A percentile compares a stretch with the other conserved stretches of the same genome.
phyloP scores from a whole-genome alignment of 2,888 invertebrate genomes.

The Cryptocephalus moraei region DNA sequence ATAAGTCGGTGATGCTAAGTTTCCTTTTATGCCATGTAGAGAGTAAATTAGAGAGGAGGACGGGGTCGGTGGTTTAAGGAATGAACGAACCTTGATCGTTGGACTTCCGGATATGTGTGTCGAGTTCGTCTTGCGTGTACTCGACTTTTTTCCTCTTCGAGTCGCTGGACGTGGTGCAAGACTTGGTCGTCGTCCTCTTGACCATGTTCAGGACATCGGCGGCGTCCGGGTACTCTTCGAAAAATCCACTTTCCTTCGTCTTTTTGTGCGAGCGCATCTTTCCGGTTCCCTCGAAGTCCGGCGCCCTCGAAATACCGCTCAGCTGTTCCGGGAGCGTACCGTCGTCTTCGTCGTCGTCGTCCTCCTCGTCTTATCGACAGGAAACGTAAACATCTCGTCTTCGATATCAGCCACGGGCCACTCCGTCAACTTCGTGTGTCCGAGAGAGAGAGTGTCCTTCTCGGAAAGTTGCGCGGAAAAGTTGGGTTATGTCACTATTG shows the following conservation, averaged over 20 bases:
- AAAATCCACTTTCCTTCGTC: conserved; percentile 70
- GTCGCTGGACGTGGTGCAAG: conserved; percentile 32
- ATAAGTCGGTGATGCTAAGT: too few species aligned
- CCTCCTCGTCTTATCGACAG: too few species aligned
- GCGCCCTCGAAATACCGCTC: neutral
- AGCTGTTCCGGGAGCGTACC: too few species aligned
- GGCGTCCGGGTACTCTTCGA: conserved; percentile 63
- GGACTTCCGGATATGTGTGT: conserved; percentile 22
- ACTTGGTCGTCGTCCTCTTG: conserved; percentile 32
- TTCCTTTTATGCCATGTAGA: too few species aligned
- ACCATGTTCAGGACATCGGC: conserved; percentile 45
- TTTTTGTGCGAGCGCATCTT: conserved; percentile 39
- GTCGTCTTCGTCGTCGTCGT: too few species aligned
- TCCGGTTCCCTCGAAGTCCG: neutral
- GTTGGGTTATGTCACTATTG: conserved; percentile 13
- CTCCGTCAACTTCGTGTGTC: too few species aligned
- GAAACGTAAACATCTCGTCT: too few species aligned
- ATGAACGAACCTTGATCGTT: conserved; percentile 11
- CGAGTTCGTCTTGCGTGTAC: conserved; percentile 32
- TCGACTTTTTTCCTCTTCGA: conserved; percentile 22
- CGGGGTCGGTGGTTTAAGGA: too few species aligned
- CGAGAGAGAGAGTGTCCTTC: conserved; percentile 8
- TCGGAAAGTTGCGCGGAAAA: conserved; percentile 1
- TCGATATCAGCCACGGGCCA: too few species aligned
- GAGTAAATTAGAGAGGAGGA: too few species aligned